Evolutionary conservation across 2,888 invertebrate species (phyloP).

Genomic region (Alcis repandata): DNA sequence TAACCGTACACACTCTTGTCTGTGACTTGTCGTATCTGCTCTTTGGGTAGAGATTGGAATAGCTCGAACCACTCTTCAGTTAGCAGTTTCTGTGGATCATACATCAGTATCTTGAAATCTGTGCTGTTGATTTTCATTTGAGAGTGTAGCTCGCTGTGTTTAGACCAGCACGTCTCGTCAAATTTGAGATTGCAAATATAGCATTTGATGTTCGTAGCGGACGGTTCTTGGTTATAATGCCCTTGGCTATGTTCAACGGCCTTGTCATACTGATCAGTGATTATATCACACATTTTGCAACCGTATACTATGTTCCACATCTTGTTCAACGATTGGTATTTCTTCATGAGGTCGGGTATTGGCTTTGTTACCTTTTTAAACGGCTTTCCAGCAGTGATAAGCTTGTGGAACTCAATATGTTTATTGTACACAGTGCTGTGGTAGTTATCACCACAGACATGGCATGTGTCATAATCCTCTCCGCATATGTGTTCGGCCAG

Average conservation of each 20-base stretch:
- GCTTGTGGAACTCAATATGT: constrained; percentile 59
- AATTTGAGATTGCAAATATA: constrained; percentile 61
- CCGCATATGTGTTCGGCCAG: constrained; percentile 48
- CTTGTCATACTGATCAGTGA: constrained; percentile 62
- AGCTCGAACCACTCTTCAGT: constrained; percentile 59
- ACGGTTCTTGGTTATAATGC: constrained; percentile 56
- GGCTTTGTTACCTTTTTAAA: constrained; percentile 13
- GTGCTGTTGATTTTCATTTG: constrained; percentile 44
- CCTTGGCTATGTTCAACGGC: constrained; percentile 66
- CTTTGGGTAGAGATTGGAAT: constrained; percentile 54
- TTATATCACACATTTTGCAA: constrained; percentile 59
- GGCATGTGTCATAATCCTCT: constrained; percentile 47
- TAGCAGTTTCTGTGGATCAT: constrained; percentile 54
- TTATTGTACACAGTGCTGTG: constrained; percentile 50
- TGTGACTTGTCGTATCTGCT: constrained; percentile 54
- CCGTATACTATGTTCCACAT: constrained; percentile 67
- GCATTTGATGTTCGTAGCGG: constrained; percentile 52
- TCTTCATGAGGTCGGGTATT: constrained; percentile 59
- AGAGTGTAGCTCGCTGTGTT: constrained; percentile 58
- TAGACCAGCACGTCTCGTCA: constrained; percentile 52
- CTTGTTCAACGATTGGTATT: constrained; percentile 58
- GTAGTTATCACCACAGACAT: constrained; percentile 54
- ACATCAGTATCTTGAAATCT: constrained; percentile 61
- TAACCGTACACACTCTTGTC: constrained; percentile 56
- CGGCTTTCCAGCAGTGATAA: constrained; percentile 10